Conservation (phyloP, 2,797 vertebrate species). For the Spea hammondii region DNA sequence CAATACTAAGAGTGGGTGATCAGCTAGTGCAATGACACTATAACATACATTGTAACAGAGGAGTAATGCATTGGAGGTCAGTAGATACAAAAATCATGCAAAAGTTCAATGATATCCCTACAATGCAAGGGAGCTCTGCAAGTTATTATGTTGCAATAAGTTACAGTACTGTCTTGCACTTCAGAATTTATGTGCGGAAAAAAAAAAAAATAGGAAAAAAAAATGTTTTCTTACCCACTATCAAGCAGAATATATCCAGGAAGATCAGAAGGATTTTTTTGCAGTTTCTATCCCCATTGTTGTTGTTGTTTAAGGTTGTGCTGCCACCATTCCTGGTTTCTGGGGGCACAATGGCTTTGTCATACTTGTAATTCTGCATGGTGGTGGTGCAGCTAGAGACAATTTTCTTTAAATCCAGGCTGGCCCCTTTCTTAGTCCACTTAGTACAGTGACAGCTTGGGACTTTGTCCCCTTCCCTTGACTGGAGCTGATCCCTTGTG, state of each 20-base stretch:
- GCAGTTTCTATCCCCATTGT: slow-evolving; percentile 77
- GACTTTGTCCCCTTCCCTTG: slow-evolving; percentile 16
- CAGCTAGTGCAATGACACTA: too few relatives aligned
- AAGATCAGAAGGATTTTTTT: slow-evolving; percentile 87
- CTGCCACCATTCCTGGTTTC: slow-evolving; percentile 90
- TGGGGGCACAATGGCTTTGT: slow-evolving; percentile 93
- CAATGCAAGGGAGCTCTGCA: too few relatives aligned
- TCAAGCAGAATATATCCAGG: slow-evolving; percentile 90
- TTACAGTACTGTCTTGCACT: not conserved
- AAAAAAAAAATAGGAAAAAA: not conserved
- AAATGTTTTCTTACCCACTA: slow-evolving; percentile 81
- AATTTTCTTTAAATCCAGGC: slow-evolving; percentile 50
- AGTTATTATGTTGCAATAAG: not conserved
- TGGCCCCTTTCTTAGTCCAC: slow-evolving; percentile 41
- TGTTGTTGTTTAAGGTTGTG: slow-evolving; percentile 85
- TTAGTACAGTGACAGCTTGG: slow-evolving; percentile 9
- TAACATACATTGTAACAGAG: too few relatives aligned
- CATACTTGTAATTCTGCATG: slow-evolving; percentile 97
- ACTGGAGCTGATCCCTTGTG: not conserved
- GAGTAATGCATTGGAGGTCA: too few relatives aligned
- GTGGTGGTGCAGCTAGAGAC: slow-evolving; percentile 57
- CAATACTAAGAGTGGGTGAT: too few relatives aligned
- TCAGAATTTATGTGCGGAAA: too few relatives aligned
- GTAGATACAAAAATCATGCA: too few relatives aligned
- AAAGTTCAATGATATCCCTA: too few relatives aligned